Evolutionary conservation across 2,797 vertebrate genomes (phyloP).

Genomic region (Lutjanus argentimaculatus): DNA sequence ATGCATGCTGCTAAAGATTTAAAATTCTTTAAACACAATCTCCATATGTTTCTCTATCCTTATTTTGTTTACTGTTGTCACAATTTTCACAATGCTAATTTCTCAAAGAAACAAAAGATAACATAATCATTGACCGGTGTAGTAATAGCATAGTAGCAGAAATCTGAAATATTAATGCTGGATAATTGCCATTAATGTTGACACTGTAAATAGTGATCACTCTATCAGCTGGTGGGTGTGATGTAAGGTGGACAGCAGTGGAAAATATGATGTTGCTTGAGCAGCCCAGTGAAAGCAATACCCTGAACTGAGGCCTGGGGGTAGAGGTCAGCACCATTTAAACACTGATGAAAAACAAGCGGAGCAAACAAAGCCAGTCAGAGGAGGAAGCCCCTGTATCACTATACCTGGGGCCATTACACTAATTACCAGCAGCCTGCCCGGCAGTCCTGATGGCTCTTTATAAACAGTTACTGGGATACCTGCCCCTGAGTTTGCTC

Average conservation of each 20-base stretch:
- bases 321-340: slow-evolving; percentile 56
- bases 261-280: slow-evolving; percentile 52
- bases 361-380: slow-evolving; percentile 73
- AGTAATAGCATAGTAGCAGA: background rate
- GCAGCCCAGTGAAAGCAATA: slow-evolving; percentile 67
- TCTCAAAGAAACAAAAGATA: background rate
- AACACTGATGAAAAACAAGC: slow-evolving; percentile 76
- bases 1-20: too few species aligned
- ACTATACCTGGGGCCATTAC: slow-evolving; percentile 73
- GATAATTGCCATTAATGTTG: background rate
- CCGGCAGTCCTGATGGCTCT: slow-evolving; percentile 45
- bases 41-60: background rate
- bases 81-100: background rate
- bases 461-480: slow-evolving; percentile 72
- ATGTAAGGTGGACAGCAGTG: slow-evolving; percentile 17
- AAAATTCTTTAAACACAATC: background rate
- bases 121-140: background rate
- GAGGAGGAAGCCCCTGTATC: slow-evolving; percentile 72
- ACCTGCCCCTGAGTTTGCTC: slow-evolving; percentile 39
- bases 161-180: background rate
- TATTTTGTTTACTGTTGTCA: background rate
- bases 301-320: slow-evolving; percentile 29
- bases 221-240: background rate
- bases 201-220: background rate
- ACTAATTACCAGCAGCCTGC: slow-evolving; percentile 64